phyloP scores from a whole-genome alignment of 1,140 invertebrate species.

The Pseudomyrmex pallidus region DNA sequence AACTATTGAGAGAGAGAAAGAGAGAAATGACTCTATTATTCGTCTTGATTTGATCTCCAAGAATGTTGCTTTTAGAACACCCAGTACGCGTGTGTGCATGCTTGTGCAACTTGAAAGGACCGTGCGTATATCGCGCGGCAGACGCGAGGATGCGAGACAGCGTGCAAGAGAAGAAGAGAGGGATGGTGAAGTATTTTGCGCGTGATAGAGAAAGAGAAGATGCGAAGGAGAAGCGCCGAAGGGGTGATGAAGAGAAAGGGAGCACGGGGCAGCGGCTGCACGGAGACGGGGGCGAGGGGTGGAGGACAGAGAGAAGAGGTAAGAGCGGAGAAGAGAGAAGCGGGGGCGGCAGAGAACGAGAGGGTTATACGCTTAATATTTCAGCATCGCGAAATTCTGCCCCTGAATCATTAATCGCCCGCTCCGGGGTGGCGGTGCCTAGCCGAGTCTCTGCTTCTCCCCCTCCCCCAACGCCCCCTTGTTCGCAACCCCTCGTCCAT shows the following conservation, averaged over 20 bases:
- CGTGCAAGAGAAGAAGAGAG: constrained; percentile 59
- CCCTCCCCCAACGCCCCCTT: not conserved
- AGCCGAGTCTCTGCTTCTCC: constrained; percentile 59
- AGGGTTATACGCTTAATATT: constrained; percentile 82
- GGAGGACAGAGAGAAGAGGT: constrained; percentile 41
- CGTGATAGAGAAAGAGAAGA: constrained; percentile 60
- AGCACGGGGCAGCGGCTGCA: constrained; percentile 71
- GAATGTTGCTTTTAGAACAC: constrained; percentile 41
- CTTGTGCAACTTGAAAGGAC: constrained; percentile 64
- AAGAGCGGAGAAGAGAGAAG: not conserved
- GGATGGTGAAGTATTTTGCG: constrained; percentile 28
- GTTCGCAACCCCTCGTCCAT: constrained; percentile 36
- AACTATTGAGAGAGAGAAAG: not conserved
- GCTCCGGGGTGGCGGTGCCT: constrained; percentile 74
- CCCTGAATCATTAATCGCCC: constrained; percentile 81
- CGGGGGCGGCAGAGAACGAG: constrained; percentile 66
- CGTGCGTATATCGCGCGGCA: constrained; percentile 62
- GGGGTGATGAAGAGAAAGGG: constrained; percentile 20
- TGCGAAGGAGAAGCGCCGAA: constrained; percentile 20
- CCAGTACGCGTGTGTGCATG: constrained; percentile 55
- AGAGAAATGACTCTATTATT: not conserved
- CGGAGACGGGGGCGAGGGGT: constrained; percentile 61
- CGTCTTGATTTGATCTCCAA: not conserved
- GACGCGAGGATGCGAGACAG: constrained; percentile 59
- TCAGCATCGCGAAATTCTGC: constrained; percentile 83